Percentiles rank a stretch among this genome's conserved stretches.
phyloP scores from a whole-genome alignment of 2,888 invertebrate genomes.

The Neocrepidodera transversa region DNA sequence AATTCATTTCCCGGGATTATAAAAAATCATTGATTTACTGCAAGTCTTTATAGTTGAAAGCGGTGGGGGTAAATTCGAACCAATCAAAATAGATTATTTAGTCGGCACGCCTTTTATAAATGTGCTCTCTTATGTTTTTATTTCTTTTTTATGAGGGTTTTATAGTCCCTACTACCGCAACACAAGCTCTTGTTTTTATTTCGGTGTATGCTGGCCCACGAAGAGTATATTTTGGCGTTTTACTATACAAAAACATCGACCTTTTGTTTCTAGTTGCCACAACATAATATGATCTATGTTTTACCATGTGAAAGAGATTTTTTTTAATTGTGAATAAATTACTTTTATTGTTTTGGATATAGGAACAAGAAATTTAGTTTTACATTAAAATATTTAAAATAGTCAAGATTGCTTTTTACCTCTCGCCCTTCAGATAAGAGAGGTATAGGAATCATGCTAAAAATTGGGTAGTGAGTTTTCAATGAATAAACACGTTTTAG shows the following conservation, averaged over 20 bases:
- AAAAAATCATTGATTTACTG: slow-evolving; percentile 54
- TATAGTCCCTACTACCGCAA: slow-evolving; percentile 44
- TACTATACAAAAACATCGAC: background rate
- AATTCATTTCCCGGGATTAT: slow-evolving; percentile 51
- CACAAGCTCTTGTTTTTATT: slow-evolving; percentile 36
- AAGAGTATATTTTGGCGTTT: background rate
- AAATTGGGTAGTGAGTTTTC: too few species aligned
- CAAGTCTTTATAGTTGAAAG: slow-evolving; percentile 40
- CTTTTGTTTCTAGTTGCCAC: background rate
- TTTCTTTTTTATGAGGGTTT: slow-evolving; percentile 53
- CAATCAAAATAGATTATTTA: slow-evolving; percentile 51
- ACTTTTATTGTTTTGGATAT: too few species aligned
- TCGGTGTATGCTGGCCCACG: slow-evolving; percentile 10
- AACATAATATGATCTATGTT: too few species aligned
- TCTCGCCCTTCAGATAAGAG: too few species aligned
- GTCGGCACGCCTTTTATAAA: slow-evolving; percentile 51
- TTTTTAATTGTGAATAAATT: too few species aligned
- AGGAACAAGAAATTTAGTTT: too few species aligned
- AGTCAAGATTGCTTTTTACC: too few species aligned
- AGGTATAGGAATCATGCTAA: too few species aligned
- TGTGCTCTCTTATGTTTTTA: slow-evolving; percentile 54
- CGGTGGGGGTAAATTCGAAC: slow-evolving; percentile 41
- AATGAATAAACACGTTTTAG: too few species aligned
- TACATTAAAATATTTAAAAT: too few species aligned
- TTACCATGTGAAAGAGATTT: too few species aligned